Percentiles rank a stretch among this genome's conserved stretches.
Evolutionary conservation across 2,888 invertebrate species (phyloP).

Genomic region (Tanypteryx hageni): DNA sequence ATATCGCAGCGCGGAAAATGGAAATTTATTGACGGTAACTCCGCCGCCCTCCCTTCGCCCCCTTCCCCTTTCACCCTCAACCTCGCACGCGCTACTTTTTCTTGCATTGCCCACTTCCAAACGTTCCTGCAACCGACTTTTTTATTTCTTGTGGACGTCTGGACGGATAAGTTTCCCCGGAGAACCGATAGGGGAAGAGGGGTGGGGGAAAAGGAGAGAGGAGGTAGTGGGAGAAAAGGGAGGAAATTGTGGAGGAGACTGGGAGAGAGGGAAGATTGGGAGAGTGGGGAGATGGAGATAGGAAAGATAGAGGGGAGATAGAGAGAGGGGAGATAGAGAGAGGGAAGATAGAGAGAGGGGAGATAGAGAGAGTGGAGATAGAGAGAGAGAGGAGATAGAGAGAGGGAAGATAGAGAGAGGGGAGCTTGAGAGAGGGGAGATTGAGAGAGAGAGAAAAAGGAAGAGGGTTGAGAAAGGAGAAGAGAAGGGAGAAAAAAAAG

Average conservation of each 20-base stretch:
- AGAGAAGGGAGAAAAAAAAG: not conserved
- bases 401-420: not conserved
- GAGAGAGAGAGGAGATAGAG: not conserved
- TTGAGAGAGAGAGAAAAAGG: not conserved
- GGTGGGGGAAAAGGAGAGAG: not conserved
- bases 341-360: no score
- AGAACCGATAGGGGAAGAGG: not conserved
- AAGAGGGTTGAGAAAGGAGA: not conserved
- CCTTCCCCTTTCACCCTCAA: no score
- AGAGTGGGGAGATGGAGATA: no score
- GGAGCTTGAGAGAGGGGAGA: not conserved
- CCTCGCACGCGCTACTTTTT: no score
- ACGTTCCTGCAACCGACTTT: not conserved
- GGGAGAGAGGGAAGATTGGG: no score
- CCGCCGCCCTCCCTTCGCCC: not conserved
- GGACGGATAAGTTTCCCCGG: not conserved
- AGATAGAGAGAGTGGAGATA: not conserved
- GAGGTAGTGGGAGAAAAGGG: no score
- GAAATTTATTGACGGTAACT: constrained; percentile 22
- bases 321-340: no score
- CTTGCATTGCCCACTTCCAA: no score
- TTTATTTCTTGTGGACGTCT: not conserved
- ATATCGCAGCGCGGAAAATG: not conserved
- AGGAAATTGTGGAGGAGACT: no score
- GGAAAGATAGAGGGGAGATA: no score